Evolutionary conservation across 2,888 invertebrate genomes (phyloP).

Genomic region (Ecdyonurus torrentis): DNA sequence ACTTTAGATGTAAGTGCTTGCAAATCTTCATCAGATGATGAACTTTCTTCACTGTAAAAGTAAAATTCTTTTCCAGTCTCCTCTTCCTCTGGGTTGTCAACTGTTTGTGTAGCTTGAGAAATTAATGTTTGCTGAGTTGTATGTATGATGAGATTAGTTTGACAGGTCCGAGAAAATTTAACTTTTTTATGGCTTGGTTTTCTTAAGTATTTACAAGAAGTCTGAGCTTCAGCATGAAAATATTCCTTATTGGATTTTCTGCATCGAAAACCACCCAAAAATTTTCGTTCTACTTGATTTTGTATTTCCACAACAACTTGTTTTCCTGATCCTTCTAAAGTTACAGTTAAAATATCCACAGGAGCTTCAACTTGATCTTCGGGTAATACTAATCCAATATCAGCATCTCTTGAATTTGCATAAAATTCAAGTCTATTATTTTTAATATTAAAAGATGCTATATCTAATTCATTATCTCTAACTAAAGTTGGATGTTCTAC

Average conservation of each 20-base stretch:
- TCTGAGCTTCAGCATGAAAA: conserved; percentile 71
- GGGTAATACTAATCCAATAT: conserved; percentile 26
- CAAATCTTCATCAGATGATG: conserved; percentile 22
- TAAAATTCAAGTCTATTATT: conserved; percentile 16
- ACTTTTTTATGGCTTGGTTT: conserved; percentile 34
- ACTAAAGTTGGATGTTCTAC: conserved; percentile 17
- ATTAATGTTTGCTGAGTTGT: conserved; percentile 40
- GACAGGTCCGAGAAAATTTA: conserved; percentile 16
- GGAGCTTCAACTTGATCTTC: background rate
- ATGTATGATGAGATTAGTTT: conserved; percentile 33
- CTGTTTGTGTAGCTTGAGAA: conserved; percentile 35
- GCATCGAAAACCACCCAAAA: conserved; percentile 65
- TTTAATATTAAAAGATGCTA: conserved; percentile 10
- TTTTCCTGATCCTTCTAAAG: conserved; percentile 24
- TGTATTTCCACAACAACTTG: conserved; percentile 40
- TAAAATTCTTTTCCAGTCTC: conserved; percentile 35
- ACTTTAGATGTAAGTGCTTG: conserved; percentile 19
- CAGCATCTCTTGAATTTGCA: conserved; percentile 8
- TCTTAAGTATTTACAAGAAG: conserved; percentile 39
- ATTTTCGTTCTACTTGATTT: conserved; percentile 39
- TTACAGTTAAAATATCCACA: conserved; percentile 36
- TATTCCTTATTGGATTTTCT: conserved; percentile 49
- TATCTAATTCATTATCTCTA: conserved; percentile 19
- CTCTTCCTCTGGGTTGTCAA: conserved; percentile 47
- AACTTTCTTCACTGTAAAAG: conserved; percentile 37